A percentile compares a stretch with the other conserved stretches of the same genome.
phyloP scores from a whole-genome alignment of 2,797 vertebrate genomes.

The Myripristis jacobus region DNA sequence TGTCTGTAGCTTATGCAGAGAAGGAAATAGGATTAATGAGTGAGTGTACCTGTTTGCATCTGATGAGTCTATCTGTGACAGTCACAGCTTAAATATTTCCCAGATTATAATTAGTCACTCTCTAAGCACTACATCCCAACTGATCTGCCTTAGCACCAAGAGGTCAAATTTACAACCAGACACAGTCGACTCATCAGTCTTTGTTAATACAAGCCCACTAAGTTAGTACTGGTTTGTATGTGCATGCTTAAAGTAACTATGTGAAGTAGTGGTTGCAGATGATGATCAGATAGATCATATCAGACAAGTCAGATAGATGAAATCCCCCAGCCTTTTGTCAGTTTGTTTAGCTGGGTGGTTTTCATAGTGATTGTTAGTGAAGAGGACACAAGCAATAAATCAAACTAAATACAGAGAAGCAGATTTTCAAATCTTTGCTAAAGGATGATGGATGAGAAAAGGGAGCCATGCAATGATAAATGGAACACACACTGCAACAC shows the following conservation, averaged over 20 bases:
- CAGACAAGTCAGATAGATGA: background rate
- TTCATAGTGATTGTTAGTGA: constrained; percentile 39
- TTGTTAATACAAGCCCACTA: background rate
- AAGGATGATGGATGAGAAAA: constrained; percentile 22
- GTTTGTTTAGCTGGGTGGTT: constrained; percentile 5
- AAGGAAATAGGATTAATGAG: constrained; percentile 25
- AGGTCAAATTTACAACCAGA: constrained; percentile 31
- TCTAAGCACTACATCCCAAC: constrained; percentile 29
- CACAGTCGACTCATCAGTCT: background rate
- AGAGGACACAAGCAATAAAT: constrained; percentile 22
- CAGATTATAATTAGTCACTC: constrained; percentile 52
- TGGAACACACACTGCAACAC: constrained; percentile 19
- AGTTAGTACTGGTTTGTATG: constrained; percentile 4
- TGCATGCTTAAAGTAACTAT: too few species aligned
- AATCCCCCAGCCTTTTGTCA: background rate
- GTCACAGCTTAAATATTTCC: constrained; percentile 21
- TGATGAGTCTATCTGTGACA: constrained; percentile 24
- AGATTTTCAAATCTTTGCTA: constrained; percentile 33
- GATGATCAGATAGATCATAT: background rate
- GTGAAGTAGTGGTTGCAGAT: background rate
- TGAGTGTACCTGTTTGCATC: constrained; percentile 9
- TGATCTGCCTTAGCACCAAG: constrained; percentile 30
- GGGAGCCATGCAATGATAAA: constrained; percentile 61
- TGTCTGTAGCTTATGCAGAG: constrained; percentile 17
- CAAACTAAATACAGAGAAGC: constrained; percentile 33